A percentile compares a stretch with the other conserved stretches of the same genome.
Evolutionary conservation across 2,113 vertebrate species (phyloP).

Genomic region (Sylvietta virens): DNA sequence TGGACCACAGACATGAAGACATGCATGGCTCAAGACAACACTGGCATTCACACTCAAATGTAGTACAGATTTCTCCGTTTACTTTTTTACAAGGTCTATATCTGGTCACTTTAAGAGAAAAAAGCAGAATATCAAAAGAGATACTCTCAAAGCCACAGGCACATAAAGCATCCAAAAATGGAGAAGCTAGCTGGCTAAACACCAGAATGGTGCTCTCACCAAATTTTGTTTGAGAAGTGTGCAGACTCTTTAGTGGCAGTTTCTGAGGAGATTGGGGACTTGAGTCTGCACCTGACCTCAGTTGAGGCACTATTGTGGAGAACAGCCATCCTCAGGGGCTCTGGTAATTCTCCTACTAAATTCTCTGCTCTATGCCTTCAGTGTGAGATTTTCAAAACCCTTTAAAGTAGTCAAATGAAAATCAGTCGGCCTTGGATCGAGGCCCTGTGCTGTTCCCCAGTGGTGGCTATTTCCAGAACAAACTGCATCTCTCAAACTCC

Average conservation of each 20-base stretch:
- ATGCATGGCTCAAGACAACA: neutral
- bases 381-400: neutral
- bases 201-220: neutral
- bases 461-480: neutral
- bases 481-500: neutral
- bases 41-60: neutral
- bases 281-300: neutral
- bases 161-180: neutral
- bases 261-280: neutral
- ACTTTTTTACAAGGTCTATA: neutral
- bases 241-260: neutral
- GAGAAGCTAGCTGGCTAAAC: neutral
- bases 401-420: conserved; percentile 20
- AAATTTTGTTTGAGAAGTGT: neutral
- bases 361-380: neutral
- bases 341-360: neutral
- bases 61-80: neutral
- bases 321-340: neutral
- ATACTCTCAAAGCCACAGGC: neutral
- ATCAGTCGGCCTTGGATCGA: neutral
- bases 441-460: neutral
- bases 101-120: neutral
- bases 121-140: neutral
- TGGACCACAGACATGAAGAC: accelerated
- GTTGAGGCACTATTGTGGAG: neutral